Evolutionary conservation across 2,888 invertebrate species (phyloP).

Genomic region (Lymantria monacha): DNA sequence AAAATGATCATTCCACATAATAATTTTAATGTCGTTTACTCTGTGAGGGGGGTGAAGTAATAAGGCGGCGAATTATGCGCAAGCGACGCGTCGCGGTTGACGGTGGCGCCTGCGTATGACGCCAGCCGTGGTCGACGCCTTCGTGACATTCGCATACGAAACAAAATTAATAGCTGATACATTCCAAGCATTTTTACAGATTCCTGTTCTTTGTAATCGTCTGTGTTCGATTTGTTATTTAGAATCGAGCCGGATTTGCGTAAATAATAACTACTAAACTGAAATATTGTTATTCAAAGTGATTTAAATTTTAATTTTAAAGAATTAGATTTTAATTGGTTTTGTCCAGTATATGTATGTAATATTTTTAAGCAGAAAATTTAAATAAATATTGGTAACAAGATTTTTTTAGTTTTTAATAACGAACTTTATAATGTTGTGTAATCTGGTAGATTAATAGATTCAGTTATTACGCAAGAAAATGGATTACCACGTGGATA

Average conservation of each 20-base stretch:
- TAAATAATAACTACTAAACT: background rate
- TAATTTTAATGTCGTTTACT: constrained; percentile 35
- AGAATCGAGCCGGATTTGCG: constrained; percentile 45
- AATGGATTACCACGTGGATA: too few species aligned
- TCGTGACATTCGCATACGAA: constrained; percentile 50
- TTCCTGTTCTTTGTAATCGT: constrained; percentile 57
- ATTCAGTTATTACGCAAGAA: too few species aligned
- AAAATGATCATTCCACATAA: constrained; percentile 28
- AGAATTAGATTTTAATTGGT: too few species aligned
- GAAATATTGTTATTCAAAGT: background rate
- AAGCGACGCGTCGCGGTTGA: constrained; percentile 34
- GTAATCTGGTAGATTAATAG: too few species aligned
- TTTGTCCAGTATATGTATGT: too few species aligned
- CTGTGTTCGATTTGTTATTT: constrained; percentile 42
- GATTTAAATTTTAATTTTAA: too few species aligned
- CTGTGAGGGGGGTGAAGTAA: constrained; percentile 36
- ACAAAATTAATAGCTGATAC: constrained; percentile 65
- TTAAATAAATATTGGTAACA: too few species aligned
- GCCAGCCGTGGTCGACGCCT: constrained; percentile 41
- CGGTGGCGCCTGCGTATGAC: constrained; percentile 57
- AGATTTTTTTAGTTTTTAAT: too few species aligned
- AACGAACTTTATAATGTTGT: too few species aligned
- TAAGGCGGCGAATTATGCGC: constrained; percentile 37
- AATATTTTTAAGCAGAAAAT: too few species aligned
- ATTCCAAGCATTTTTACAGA: constrained; percentile 63